Evolutionary conservation across 2,797 vertebrate species (phyloP), one percentile per base, ranked within the genome.

Genomic region (Zenarchopterus dispar): DNA sequence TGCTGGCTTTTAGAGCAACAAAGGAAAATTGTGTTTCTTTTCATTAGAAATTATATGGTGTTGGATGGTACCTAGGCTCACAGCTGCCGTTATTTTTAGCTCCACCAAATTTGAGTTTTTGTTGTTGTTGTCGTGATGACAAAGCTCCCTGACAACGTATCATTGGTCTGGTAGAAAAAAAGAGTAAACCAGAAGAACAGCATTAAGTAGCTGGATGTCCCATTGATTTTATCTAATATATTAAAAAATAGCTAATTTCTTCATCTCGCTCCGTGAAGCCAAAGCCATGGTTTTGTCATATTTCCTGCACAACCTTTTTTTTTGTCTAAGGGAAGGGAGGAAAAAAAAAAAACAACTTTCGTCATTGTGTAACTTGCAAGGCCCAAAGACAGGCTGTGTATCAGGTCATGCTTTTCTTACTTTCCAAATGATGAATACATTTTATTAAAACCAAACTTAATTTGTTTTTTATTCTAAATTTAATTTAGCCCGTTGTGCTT

Each of bases 261-360:
- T 70, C 63, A 21, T 84, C 42, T 77, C 60, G 56, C 61, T 80
- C 69, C 70, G 85, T 83, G 65, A 84, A 79, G 75, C 60, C 53
- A 39, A 78, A 61, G 54, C 62, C 46, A n/a, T 56, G 39, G 21
- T 74, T 80, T 77, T 75, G 21, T 59, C 58, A 66, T 49, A 11
- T 51, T 62, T 78, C 66, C 62, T 5, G 8, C 47, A 19, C 57
- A 63, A 3, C 23, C 15, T 4, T 49, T 46, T 46, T 33, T 79
- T 81, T 80, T 66, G 48, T 73, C 1, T 36, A 13, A 36, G 33
- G 2, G 11, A 36, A 10, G 11, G 9, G 11, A 36, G 4, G 13
- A 36, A 36, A 70, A 76, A 41, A 78, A 52, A 56, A 72, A 48
- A 82, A 56, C 53, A 73, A 42, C 21, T 10, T 75, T 31, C 19